Base-by-base conservation (phyloP, 2,888 invertebrate genomes). In the Schizotus pectinicornis region DNA sequence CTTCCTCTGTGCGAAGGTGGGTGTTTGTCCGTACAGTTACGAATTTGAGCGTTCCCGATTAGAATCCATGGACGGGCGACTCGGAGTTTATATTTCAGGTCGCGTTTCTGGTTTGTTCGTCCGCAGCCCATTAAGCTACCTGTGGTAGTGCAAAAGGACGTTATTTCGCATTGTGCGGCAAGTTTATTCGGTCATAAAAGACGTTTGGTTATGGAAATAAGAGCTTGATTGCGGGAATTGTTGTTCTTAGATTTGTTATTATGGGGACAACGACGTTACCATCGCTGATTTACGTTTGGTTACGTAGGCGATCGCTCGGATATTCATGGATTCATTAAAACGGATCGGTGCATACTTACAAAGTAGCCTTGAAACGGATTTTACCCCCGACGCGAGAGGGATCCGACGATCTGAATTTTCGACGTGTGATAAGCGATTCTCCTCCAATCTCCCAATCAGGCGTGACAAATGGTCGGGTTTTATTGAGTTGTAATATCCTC, bases 241-340 rank as follows among this genome's bases (percentile, higher is more conserved):
- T 61, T 61, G 52, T 60, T 61, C 59, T 52, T 59, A 56, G 54
- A 61, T 63, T 61, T 61, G 63, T 58, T 56, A 61, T 63, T 63
- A 58, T 58, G 61, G 47, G 58, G 60, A 56, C 60, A 56, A 60
- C 61, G 56, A 59, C 60, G 58, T 60, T 63, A 42, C 57, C 59
- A 60, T 61, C 63, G 30, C 38, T 61, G 61, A 63, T 63, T 63
- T 63, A 63, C 52, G 42, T 33, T 6, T 22, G 12, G 22, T 43
- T 47, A 48, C 61, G 63, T 63, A 55, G 63, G 63, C 50, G 59
- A 37, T 49, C 36, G 37, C 47, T 42, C 43, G 33, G 36, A 35
- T 53, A 48, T 51, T 48, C 57, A 58, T 33, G 36, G 42, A 49
- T 34, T 43, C 43, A 43, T 43, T 43, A 43, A 47, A 53, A 36